phyloP scores from a whole-genome alignment of 2,888 invertebrate genomes.

The Drosophila tripunctata region DNA sequence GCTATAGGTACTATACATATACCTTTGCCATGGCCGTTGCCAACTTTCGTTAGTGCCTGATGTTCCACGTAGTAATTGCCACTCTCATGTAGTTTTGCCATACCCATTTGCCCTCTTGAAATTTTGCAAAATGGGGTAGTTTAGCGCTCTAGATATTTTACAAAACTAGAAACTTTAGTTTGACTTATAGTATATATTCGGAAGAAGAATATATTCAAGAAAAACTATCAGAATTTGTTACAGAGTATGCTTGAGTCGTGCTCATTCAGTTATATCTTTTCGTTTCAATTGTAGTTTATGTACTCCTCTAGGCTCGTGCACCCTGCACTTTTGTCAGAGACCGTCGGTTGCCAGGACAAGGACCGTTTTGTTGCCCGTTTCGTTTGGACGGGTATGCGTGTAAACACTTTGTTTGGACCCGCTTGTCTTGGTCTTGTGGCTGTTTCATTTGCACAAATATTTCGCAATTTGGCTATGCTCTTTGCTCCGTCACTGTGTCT shows the following conservation, averaged over 20 bases:
- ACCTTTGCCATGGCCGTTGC: conserved; percentile 3
- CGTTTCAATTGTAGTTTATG: conserved; percentile 25
- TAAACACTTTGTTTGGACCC: conserved; percentile 67
- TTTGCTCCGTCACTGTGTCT: conserved; percentile 1
- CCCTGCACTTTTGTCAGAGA: conserved; percentile 2
- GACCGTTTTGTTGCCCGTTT: background rate
- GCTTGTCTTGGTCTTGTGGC: conserved; percentile 52
- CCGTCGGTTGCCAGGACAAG: conserved; percentile 4
- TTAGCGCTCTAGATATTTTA: too few species aligned
- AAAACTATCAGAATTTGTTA: too few species aligned
- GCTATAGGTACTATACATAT: background rate
- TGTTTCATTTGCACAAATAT: conserved; percentile 63
- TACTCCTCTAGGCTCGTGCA: conserved; percentile 21
- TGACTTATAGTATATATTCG: too few species aligned
- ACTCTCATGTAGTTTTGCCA: conserved; percentile 41
- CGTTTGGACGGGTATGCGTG: conserved; percentile 38
- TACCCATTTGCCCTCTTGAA: background rate
- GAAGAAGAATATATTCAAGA: too few species aligned
- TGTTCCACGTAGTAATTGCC: conserved; percentile 55
- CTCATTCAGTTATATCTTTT: background rate
- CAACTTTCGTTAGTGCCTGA: conserved; percentile 52
- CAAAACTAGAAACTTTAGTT: too few species aligned
- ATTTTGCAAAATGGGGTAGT: background rate
- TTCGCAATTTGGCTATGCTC: conserved; percentile 63
- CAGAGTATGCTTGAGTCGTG: background rate